These are phyloP conservation scores for Bambusicola thoracicus DNA, from an alignment of 2,113 vertebrate species.

Conservation along the genomic window DNA sequence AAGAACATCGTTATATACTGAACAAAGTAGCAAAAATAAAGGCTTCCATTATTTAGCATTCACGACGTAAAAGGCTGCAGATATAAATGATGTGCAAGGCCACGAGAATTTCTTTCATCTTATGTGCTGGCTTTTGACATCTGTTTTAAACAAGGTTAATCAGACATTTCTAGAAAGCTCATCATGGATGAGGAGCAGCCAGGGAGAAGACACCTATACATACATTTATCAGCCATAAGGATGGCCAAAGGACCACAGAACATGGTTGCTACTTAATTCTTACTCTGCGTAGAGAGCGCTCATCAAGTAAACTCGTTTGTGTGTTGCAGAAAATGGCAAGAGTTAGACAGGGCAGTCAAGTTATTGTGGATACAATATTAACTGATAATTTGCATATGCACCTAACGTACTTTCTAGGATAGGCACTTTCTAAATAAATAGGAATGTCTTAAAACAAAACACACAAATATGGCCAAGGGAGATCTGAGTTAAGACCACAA, in stretches of 20 bases:
- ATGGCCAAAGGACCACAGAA: neutral
- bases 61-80: conserved; percentile 19
- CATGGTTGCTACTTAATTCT: neutral
- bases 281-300: conserved; percentile 29
- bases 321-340: neutral
- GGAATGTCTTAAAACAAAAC: neutral
- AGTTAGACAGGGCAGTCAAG: conserved; percentile 38
- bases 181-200: conserved; percentile 22
- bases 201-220: neutral
- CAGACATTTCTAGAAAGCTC: conserved; percentile 19
- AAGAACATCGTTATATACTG: conserved; percentile 33
- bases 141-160: conserved; percentile 1
- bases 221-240: neutral
- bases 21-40: conserved; percentile 57
- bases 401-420: conserved; percentile 6
- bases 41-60: conserved; percentile 18
- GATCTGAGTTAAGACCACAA: neutral
- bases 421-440: conserved; percentile 66
- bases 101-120: conserved; percentile 21
- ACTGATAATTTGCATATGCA: conserved; percentile 21
- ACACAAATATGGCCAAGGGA: conserved; percentile 6
- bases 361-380: neutral
- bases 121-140: conserved; percentile 35
- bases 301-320: conserved; percentile 5
- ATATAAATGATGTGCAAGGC: conserved; percentile 45